phyloP scores from a whole-genome alignment of 2,888 invertebrate species.

The Lamproptera curius region DNA sequence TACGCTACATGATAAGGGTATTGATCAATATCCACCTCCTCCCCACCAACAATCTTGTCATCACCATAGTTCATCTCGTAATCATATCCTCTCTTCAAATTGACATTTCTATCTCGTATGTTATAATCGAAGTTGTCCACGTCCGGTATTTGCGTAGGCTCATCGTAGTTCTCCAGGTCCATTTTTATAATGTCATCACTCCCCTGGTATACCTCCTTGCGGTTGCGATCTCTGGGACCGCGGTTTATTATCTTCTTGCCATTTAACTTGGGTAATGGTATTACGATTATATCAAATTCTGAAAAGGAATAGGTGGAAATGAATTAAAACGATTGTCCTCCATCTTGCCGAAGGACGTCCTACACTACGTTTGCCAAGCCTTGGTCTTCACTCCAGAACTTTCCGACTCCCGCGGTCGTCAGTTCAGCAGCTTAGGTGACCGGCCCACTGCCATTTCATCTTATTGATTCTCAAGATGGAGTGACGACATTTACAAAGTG shows the following conservation, averaged over 20 bases:
- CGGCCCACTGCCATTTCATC: too few species aligned
- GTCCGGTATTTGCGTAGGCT: conserved; percentile 48
- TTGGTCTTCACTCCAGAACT: too few species aligned
- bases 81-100: conserved; percentile 16
- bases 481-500: too few species aligned
- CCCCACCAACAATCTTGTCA: conserved; percentile 65
- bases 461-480: too few species aligned
- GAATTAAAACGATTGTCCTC: too few species aligned
- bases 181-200: conserved; percentile 32
- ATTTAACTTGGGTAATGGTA: conserved; percentile 40
- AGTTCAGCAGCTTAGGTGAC: too few species aligned
- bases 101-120: conserved; percentile 28
- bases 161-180: conserved; percentile 53
- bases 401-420: too few species aligned
- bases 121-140: conserved; percentile 51
- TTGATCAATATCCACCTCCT: conserved; percentile 57
- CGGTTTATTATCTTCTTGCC: conserved; percentile 1
- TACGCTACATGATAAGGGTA: conserved; percentile 69
- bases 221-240: conserved; percentile 2
- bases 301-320: conserved; percentile 29
- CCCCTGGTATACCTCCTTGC: conserved; percentile 22
- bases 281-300: conserved; percentile 55
- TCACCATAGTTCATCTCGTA: conserved; percentile 35
- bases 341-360: too few species aligned
- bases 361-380: too few species aligned